Base-by-base conservation (phyloP, 2,113 vertebrate species). In the Odocoileus virginianus region DNA sequence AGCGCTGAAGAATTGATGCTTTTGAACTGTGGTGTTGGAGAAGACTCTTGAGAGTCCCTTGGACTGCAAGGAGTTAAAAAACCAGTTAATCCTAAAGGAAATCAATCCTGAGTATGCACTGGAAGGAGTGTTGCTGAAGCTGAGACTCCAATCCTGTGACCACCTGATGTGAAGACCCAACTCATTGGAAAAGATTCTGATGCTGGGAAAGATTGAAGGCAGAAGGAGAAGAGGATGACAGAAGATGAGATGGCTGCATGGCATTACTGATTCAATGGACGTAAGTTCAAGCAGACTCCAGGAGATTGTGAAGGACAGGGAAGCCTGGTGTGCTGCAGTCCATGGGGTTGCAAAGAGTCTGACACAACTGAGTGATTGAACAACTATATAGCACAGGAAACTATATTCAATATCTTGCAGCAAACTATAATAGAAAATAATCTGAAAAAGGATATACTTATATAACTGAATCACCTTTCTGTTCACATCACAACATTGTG, bases 401-500 rank as follows among this genome's bases (percentile, higher is more conserved):
- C 19, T 54, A 8, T 25, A 54, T 15, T 82, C 11, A 54, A 25
- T 33, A 54, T 54, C 30, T n/a, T 54, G 33, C 21, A 54, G 21
- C 50, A 54, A 83, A 83, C 30, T 54, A 36, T 15, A 15, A 83
- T 83, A 33, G 79, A 25, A 83, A 54, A 83, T 7, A 54, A 25
- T 25, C 50, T 54, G 50, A 36, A 83, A 36, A 54, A 83, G 79
- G 52, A 36, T 54, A 54, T 54, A 25, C 11, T 0, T 83, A 23
- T 54, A 15, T 8, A 83, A 83, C 33, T 14, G 47, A 54, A 36
- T 14, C 50, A 54, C 79, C 33, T 54, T 54, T 52, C 50, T 83
- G 33, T 83, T 21, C 11, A 54, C 79, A 54, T n/a, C 79, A 25
- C 30, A 81, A 30, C 16, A 52, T 50, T 52, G 8, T 81, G 98